Conservation (phyloP, 1,140 invertebrate genomes). For the Glossosoma conforme region DNA sequence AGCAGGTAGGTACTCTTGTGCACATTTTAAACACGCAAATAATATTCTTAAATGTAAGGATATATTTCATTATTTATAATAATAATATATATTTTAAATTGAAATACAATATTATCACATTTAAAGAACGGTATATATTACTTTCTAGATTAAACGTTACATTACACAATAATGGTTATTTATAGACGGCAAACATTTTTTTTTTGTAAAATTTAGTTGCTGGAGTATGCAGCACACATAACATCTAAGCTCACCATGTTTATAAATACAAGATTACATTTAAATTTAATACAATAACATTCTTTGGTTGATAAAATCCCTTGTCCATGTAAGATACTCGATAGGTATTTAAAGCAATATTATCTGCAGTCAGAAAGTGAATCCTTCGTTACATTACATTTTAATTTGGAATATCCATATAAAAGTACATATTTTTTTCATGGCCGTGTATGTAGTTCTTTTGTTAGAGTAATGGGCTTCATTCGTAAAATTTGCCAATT, state of each 20-base stretch:
- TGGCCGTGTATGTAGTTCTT: neutral
- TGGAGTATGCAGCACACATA: neutral
- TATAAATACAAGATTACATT: conserved; percentile 3
- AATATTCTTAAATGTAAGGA: neutral
- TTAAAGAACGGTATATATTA: conserved; percentile 12
- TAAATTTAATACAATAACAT: conserved; percentile 1
- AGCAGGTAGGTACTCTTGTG: neutral
- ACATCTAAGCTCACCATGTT: conserved; percentile 11
- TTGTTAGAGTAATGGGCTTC: neutral
- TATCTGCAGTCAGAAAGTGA: neutral
- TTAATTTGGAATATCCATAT: neutral
- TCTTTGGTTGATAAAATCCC: conserved; percentile 12
- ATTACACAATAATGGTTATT: conserved; percentile 4
- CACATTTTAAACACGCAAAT: conserved; percentile 1
- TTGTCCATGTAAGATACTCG: conserved; percentile 8
- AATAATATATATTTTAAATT: conserved; percentile 1
- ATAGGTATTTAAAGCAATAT: conserved; percentile 3
- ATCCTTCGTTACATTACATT: too few relatives aligned
- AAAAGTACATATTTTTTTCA: neutral
- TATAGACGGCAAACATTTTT: conserved; percentile 9
- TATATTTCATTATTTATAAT: neutral
- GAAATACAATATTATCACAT: conserved; percentile 20
- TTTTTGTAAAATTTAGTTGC: conserved; percentile 11
- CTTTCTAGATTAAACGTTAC: neutral
- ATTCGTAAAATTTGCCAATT: neutral